Conservation (phyloP, 2,888 invertebrate species). For the Apamea sordens region DNA sequence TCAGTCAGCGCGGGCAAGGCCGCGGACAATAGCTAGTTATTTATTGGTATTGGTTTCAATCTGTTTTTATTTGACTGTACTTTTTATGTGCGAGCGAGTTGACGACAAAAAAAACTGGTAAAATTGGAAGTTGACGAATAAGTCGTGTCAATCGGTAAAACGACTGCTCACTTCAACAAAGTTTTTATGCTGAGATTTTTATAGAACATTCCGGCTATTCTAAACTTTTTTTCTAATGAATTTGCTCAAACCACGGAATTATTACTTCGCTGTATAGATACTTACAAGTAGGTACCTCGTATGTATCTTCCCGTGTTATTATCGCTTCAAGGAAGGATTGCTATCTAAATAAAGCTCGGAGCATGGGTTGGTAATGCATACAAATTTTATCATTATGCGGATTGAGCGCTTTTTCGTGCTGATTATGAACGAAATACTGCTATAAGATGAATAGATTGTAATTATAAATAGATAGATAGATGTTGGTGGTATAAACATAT, state of each 20-base stretch:
- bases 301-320: conserved; percentile 14
- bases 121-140: too few relatives aligned
- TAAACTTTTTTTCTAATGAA: neutral
- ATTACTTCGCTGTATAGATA: neutral
- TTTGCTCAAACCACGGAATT: neutral
- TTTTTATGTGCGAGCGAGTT: too few relatives aligned
- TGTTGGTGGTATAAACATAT: neutral
- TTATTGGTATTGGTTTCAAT: too few relatives aligned
- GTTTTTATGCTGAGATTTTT: neutral
- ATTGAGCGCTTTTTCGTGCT: conserved; percentile 20
- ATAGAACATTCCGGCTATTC: neutral
- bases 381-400: conserved; percentile 45
- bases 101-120: too few relatives aligned
- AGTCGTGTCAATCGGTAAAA: neutral
- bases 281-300: neutral
- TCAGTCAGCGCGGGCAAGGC: too few relatives aligned
- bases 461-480: neutral
- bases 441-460: neutral
- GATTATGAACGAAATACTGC: conserved; percentile 8
- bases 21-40: too few relatives aligned
- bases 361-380: conserved; percentile 51
- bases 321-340: conserved; percentile 32
- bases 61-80: too few relatives aligned
- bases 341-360: conserved; percentile 39
- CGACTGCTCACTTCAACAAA: neutral